A percentile compares a stretch with the other conserved stretches of the same genome.
phyloP scores from a whole-genome alignment of 2,113 vertebrate species.

The Carassius gibelio region DNA sequence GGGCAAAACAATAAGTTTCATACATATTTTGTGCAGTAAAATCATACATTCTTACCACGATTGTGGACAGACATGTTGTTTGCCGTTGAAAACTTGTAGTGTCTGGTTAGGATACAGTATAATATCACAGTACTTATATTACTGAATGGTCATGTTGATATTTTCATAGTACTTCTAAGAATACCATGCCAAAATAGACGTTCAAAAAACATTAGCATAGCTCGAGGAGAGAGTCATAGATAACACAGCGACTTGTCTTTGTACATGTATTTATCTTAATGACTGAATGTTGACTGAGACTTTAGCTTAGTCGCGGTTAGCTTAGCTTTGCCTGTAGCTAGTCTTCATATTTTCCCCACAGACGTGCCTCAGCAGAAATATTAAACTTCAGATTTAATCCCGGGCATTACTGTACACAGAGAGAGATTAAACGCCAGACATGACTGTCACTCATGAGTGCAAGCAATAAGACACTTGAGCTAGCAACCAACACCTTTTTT shows the following conservation, averaged over 20 bases:
- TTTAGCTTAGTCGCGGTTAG: not conserved
- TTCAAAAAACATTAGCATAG: not conserved
- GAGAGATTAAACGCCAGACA: constrained; percentile 16
- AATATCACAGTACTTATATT: not conserved
- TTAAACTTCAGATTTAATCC: constrained; percentile 42
- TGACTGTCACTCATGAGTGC: constrained; percentile 1
- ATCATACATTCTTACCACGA: too few species aligned
- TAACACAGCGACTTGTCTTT: not conserved
- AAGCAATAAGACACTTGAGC: not conserved
- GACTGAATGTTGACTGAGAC: constrained; percentile 30
- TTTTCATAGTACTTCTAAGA: not conserved
- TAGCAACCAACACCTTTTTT: not conserved
- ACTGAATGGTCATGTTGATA: not conserved
- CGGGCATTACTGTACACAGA: constrained; percentile 10
- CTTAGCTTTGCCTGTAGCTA: constrained; percentile 18
- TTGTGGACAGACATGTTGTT: not conserved
- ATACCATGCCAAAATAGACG: not conserved
- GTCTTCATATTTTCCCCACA: not conserved
- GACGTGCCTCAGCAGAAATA: constrained; percentile 22
- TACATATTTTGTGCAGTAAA: too few species aligned
- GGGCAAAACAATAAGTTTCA: too few species aligned
- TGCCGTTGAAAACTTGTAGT: not conserved
- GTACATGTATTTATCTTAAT: not conserved
- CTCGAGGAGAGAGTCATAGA: not conserved
- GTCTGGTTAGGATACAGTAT: not conserved